Conservation (phyloP, 2,113 vertebrate genomes). For the Cololabis saira region DNA sequence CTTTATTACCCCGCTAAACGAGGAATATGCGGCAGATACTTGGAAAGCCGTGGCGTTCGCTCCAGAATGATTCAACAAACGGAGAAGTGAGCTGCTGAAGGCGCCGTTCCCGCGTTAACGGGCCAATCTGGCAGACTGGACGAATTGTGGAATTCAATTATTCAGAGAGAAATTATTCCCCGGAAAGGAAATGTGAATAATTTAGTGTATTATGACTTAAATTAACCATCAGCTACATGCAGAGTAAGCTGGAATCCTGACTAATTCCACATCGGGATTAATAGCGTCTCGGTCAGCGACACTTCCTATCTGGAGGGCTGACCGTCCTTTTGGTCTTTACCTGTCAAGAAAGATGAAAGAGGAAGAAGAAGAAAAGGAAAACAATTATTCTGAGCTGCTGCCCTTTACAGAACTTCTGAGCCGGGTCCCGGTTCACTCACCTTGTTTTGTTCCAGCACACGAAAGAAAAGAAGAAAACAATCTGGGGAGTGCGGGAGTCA, state of each 20-base stretch:
- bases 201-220: conserved; percentile 84
- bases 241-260: conserved; percentile 68
- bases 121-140: conserved; percentile 64
- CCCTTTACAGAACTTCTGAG: conserved; percentile 20
- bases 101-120: conserved; percentile 52
- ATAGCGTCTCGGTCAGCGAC: conserved; percentile 59
- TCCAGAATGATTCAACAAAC: conserved; percentile 20
- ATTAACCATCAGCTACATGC: conserved; percentile 71
- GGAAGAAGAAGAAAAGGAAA: conserved; percentile 11
- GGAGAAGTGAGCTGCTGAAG: conserved; percentile 44
- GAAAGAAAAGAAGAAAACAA: conserved; percentile 33
- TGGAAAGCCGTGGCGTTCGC: conserved; percentile 13
- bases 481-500: conserved; percentile 23
- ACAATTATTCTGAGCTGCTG: conserved; percentile 29
- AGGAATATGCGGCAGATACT: conserved; percentile 8
- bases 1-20: too few relatives aligned
- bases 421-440: conserved; percentile 39
- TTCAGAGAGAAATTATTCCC: conserved; percentile 81
- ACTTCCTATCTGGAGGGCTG: conserved; percentile 46
- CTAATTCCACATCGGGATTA: conserved; percentile 81
- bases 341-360: conserved; percentile 5
- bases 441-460: conserved; percentile 13
- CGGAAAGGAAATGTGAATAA: conserved; percentile 78
- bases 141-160: conserved; percentile 79
- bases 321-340: conserved; percentile 43